These are phyloP conservation scores for Diarsia mendica DNA, from an alignment of 2,888 invertebrate species.

Conservation along the genomic window DNA sequence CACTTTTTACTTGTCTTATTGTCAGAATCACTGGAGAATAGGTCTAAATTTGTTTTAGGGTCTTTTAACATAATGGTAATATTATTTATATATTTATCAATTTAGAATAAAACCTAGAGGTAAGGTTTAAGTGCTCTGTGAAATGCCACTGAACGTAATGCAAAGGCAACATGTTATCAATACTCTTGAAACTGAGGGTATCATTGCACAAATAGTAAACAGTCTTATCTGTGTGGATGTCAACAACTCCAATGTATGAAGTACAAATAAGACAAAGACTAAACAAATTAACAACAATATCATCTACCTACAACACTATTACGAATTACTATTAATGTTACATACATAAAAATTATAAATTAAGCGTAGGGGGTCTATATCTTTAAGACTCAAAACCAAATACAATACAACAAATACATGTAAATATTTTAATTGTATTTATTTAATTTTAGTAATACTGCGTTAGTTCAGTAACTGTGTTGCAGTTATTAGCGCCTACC, in stretches of 20 bases:
- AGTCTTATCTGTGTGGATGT: conserved; percentile 82
- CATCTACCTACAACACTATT: background rate
- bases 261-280: conserved; percentile 70
- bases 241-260: conserved; percentile 77
- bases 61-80: conserved; percentile 57
- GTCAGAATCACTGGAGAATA: conserved; percentile 52
- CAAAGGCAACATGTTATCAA: conserved; percentile 66
- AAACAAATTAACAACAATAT: conserved; percentile 19
- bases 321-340: background rate
- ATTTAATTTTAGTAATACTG: no score
- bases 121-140: conserved; percentile 35
- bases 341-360: background rate
- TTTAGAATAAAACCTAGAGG: conserved; percentile 16
- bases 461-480: no score
- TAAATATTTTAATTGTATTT: no score
- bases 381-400: background rate
- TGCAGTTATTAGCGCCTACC: no score
- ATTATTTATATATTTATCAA: background rate
- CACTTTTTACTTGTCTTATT: conserved; percentile 45
- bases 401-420: background rate
- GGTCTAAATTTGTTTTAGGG: conserved; percentile 54
- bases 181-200: conserved; percentile 65
- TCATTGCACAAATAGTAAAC: conserved; percentile 75
- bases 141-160: conserved; percentile 50
- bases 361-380: background rate